Conservation (phyloP, 2,888 invertebrate species). For the Drosophila longiperda region DNA sequence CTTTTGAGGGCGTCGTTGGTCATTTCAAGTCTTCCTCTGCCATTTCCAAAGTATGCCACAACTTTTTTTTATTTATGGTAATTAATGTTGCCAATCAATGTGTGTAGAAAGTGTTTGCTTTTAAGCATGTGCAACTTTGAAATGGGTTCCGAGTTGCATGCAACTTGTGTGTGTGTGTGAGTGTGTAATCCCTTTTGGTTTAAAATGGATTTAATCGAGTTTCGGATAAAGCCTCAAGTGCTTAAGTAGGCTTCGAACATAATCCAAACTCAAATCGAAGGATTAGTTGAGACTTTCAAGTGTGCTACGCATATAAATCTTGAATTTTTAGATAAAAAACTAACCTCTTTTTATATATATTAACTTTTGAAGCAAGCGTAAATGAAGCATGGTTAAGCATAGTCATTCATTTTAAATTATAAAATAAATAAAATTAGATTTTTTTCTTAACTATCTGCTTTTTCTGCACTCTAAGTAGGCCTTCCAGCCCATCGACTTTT, state of each 20-base stretch:
- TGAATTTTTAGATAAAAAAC: not conserved
- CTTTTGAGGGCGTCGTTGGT: constrained; percentile 35
- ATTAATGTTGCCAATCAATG: constrained; percentile 45
- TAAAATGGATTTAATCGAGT: constrained; percentile 16
- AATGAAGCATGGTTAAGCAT: not conserved
- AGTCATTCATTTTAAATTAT: not conserved
- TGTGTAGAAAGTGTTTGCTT: constrained; percentile 23
- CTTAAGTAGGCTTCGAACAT: constrained; percentile 15
- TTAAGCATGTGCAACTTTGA: constrained; percentile 47
- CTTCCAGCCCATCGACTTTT: constrained; percentile 63
- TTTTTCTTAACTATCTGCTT: constrained; percentile 20
- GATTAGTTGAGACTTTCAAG: not conserved
- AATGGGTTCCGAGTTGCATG: constrained; percentile 28
- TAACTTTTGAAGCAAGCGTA: not conserved
- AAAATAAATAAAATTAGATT: not conserved
- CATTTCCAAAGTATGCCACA: constrained; percentile 17
- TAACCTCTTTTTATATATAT: not conserved
- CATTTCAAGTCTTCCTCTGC: constrained; percentile 20
- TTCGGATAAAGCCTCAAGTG: constrained; percentile 17
- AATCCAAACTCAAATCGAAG: constrained; percentile 23
- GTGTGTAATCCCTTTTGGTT: constrained; percentile 22
- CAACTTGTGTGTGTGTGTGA: constrained; percentile 19
- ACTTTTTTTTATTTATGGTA: constrained; percentile 34
- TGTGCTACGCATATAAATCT: not conserved
- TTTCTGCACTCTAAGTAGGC: constrained; percentile 38